phyloP scores from a whole-genome alignment of 1,140 invertebrate species.

The Leptinotarsa defecta region DNA sequence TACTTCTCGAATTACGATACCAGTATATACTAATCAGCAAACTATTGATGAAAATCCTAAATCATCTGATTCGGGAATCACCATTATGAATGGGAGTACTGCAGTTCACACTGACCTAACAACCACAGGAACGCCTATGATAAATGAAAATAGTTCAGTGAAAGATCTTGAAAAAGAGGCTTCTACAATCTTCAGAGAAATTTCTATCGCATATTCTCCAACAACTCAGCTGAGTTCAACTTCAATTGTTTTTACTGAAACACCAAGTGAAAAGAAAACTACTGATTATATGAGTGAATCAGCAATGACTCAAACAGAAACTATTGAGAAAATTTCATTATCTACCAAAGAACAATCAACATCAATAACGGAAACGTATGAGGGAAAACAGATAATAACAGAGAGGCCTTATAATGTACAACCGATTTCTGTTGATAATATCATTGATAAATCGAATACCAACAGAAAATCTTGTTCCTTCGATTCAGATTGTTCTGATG shows the following conservation, averaged over 20 bases:
- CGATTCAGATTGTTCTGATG: constrained; percentile 66
- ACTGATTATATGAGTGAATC: neutral
- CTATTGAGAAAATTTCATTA: neutral
- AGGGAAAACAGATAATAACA: neutral
- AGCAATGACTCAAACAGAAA: neutral
- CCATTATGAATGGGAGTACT: neutral
- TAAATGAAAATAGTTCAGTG: too few species aligned
- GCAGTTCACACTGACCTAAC: neutral
- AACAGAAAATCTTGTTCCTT: constrained; percentile 62
- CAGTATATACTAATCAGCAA: too few species aligned
- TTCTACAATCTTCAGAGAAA: too few species aligned
- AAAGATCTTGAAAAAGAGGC: too few species aligned
- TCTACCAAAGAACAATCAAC: constrained; percentile 9
- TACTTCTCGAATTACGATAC: too few species aligned
- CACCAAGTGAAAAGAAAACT: neutral
- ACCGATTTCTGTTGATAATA: neutral
- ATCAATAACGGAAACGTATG: constrained; percentile 10
- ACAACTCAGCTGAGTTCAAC: neutral
- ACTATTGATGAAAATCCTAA: too few species aligned
- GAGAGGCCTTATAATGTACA: neutral
- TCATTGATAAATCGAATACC: neutral
- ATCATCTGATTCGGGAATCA: neutral
- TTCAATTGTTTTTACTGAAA: neutral
- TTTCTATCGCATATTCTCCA: too few species aligned
- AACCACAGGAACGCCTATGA: too few species aligned